A percentile compares a stretch with the other conserved stretches of the same genome.
Evolutionary conservation across 2,113 vertebrate species (phyloP).

Genomic region (Serranochromis macrocephalus): DNA sequence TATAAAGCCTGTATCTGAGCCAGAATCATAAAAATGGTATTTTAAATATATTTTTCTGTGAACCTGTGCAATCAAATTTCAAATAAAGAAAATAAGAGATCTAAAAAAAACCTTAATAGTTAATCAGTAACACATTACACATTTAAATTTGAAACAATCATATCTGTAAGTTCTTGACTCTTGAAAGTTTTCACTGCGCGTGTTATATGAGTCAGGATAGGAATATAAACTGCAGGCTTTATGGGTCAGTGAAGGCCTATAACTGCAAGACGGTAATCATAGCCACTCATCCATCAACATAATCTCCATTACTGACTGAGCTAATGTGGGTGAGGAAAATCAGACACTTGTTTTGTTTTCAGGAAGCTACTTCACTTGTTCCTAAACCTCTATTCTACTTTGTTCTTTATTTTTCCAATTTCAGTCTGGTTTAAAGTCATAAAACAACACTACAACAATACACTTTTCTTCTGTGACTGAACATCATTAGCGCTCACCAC

Average conservation of each 20-base stretch:
- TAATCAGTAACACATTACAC: background rate
- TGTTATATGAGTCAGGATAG: background rate
- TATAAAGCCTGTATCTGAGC: background rate
- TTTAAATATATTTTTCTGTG: background rate
- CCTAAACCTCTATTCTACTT: background rate
- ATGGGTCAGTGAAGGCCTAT: background rate
- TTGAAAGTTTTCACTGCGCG: background rate
- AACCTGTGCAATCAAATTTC: background rate
- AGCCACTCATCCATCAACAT: background rate
- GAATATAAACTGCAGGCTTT: background rate
- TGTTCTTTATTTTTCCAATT: background rate
- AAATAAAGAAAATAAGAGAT: background rate
- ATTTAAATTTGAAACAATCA: background rate
- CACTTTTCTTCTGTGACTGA: background rate
- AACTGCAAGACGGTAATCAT: background rate
- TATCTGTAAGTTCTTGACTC: background rate
- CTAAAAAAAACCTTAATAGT: background rate
- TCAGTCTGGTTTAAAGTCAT: background rate
- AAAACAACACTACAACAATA: background rate
- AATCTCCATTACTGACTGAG: background rate
- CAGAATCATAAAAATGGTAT: background rate
- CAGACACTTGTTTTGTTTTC: background rate
- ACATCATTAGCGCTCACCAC: background rate
- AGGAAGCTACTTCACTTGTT: background rate
- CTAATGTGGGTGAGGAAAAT: background rate